phyloP scores from a whole-genome alignment of 2,888 invertebrate genomes.

The Unio delphinus region DNA sequence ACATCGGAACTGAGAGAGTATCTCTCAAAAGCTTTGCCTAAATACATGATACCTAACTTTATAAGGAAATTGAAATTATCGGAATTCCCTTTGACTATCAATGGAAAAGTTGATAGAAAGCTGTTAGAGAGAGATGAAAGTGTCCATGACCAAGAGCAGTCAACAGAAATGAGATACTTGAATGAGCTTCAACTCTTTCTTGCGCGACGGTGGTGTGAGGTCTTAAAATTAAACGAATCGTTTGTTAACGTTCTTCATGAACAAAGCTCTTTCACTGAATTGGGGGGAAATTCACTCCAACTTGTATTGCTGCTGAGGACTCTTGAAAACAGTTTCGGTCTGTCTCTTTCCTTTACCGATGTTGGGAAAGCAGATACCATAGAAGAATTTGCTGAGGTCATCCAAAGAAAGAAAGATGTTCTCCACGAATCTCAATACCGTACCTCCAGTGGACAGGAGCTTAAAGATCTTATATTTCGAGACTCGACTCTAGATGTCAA shows the following conservation, averaged over 20 bases:
- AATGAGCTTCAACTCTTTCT: slow-evolving; percentile 43
- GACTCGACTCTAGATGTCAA: slow-evolving; percentile 35
- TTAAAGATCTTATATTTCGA: slow-evolving; percentile 32
- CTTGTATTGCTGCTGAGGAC: slow-evolving; percentile 29
- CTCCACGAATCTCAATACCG: slow-evolving; percentile 15
- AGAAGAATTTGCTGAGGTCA: slow-evolving; percentile 44
- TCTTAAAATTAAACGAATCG: slow-evolving; percentile 41
- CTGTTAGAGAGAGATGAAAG: slow-evolving; percentile 39
- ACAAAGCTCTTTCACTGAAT: slow-evolving; percentile 50
- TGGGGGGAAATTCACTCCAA: slow-evolving; percentile 43
- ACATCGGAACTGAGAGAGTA: slow-evolving; percentile 48
- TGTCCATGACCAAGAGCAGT: slow-evolving; percentile 24
- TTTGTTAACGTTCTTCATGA: slow-evolving; percentile 36
- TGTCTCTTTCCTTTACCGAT: slow-evolving; percentile 44
- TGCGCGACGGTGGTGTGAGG: slow-evolving; percentile 40
- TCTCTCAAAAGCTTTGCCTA: slow-evolving; percentile 43
- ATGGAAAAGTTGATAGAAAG: slow-evolving; percentile 50
- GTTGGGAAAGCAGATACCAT: slow-evolving; percentile 46
- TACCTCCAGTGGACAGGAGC: slow-evolving; percentile 20
- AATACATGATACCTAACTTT: slow-evolving; percentile 51
- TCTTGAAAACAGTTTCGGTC: slow-evolving; percentile 36
- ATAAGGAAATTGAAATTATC: slow-evolving; percentile 39
- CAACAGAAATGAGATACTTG: slow-evolving; percentile 34
- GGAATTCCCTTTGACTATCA: slow-evolving; percentile 9
- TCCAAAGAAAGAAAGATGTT: slow-evolving; percentile 33